These are phyloP conservation scores for Anabacerthia variegaticeps DNA, from an alignment of 2,797 vertebrate species.

Conservation along the genomic window DNA sequence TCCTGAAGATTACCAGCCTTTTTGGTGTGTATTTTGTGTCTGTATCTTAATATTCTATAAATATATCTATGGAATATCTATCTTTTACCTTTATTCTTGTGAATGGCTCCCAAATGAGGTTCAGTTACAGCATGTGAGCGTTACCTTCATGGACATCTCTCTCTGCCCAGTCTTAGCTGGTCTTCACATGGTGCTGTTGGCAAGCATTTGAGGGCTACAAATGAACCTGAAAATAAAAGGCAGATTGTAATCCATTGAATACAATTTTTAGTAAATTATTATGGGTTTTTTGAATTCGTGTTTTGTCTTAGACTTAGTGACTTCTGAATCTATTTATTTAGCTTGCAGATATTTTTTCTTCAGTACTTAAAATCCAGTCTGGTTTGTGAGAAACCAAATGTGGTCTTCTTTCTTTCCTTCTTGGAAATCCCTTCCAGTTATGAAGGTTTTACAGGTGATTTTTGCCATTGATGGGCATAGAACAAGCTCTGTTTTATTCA, in stretches of 20 bases:
- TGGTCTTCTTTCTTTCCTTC: not conserved
- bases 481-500: not conserved
- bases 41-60: not conserved
- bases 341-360: not conserved
- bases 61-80: not conserved
- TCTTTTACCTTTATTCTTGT: not conserved
- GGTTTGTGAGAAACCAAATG: not conserved
- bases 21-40: constrained; percentile 23
- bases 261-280: not conserved
- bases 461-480: not conserved
- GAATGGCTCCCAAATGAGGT: not conserved
- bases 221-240: not conserved
- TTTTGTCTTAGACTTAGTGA: not conserved
- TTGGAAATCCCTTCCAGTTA: not conserved
- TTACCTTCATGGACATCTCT: not conserved
- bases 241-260: not conserved
- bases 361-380: not conserved
- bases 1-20: constrained; percentile 35
- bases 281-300: not conserved
- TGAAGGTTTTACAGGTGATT: not conserved
- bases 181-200: not conserved
- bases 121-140: not conserved
- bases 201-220: not conserved
- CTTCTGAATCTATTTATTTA: not conserved
- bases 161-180: not conserved